These are phyloP conservation scores for Eunapius fragilis DNA, from an alignment of 37 sponge, comb jelly and placozoan genomes.

Conservation along the genomic window DNA sequence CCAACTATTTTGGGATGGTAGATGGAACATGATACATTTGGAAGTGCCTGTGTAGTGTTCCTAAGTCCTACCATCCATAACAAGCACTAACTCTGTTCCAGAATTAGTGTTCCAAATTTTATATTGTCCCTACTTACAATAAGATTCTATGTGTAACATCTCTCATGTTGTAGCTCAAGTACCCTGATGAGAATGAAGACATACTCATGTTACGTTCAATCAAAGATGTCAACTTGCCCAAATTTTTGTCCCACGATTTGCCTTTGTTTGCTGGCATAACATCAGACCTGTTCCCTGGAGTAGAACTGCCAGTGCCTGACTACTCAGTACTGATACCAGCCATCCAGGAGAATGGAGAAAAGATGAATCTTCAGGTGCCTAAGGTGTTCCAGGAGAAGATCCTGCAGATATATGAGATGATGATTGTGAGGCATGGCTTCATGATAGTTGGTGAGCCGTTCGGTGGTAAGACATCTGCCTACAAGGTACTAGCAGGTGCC, in stretches of 20 bases:
- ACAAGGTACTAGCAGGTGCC: conserved; percentile 92
- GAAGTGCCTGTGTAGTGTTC: no score
- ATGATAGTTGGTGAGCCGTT: conserved; percentile 99
- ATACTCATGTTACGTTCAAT: conserved; percentile 95
- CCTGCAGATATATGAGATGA: conserved; percentile 97
- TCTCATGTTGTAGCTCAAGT: conserved; percentile 69
- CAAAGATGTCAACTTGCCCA: conserved; percentile 96
- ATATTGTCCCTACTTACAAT: no score
- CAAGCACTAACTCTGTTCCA: no score
- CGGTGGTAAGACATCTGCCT: conserved; percentile 98
- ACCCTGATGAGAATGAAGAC: conserved; percentile 97
- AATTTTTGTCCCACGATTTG: conserved; percentile 95
- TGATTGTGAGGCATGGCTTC: conserved; percentile 98
- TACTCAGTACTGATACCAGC: conserved; percentile 85
- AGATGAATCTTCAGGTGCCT: conserved; percentile 90
- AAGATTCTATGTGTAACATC: neutral
- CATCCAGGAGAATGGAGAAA: conserved; percentile 78
- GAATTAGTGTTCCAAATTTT: no score
- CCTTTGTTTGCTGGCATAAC: conserved; percentile 97
- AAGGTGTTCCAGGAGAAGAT: conserved; percentile 86
- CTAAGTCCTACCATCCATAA: no score
- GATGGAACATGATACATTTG: no score
- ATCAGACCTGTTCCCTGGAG: conserved; percentile 97
- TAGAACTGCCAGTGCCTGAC: conserved; percentile 94
- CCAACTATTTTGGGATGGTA: no score